phyloP scores from a whole-genome alignment of 2,797 vertebrate species.

The Geotrypetes seraphini region DNA sequence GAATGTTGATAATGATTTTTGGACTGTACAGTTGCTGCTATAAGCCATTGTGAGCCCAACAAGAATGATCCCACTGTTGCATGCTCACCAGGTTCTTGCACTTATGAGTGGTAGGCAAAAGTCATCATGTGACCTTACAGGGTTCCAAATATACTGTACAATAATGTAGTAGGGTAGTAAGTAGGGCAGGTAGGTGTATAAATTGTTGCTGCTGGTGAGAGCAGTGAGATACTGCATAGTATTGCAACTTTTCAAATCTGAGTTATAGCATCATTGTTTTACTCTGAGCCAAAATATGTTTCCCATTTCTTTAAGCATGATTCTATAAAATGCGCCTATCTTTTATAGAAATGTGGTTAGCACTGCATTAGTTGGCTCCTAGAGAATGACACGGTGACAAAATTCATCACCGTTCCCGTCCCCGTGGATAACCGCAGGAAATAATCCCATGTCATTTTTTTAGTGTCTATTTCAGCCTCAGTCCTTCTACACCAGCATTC shows the following conservation, averaged over 20 bases:
- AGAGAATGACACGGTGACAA: no score
- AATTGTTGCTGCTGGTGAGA: slow-evolving; percentile 16
- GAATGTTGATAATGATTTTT: slow-evolving; percentile 45
- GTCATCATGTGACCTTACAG: slow-evolving; percentile 76
- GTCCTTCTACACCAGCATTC: no score
- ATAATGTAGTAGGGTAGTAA: slow-evolving; percentile 70
- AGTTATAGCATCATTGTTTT: slow-evolving; percentile 25
- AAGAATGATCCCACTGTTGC: slow-evolving; percentile 79
- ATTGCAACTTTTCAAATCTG: slow-evolving; percentile 29
- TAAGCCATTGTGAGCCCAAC: slow-evolving; percentile 71
- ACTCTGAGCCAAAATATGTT: no score
- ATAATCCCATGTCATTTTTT: no score
- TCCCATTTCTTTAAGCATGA: no score
- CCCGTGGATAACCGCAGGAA: no score
- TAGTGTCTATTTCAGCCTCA: no score
- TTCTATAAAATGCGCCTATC: no score
- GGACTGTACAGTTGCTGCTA: slow-evolving; percentile 51
- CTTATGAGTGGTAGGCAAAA: slow-evolving; percentile 82
- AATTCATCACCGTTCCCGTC: no score
- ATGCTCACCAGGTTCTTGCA: slow-evolving; percentile 77
- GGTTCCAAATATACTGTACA: slow-evolving; percentile 76
- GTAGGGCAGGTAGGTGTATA: no score
- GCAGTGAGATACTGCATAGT: slow-evolving; percentile 32
- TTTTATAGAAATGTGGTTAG: no score
- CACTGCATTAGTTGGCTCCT: no score